Evolutionary conservation across 2,888 invertebrate species (phyloP).

Genomic region (Pseudococcus jackbeardsleyi): DNA sequence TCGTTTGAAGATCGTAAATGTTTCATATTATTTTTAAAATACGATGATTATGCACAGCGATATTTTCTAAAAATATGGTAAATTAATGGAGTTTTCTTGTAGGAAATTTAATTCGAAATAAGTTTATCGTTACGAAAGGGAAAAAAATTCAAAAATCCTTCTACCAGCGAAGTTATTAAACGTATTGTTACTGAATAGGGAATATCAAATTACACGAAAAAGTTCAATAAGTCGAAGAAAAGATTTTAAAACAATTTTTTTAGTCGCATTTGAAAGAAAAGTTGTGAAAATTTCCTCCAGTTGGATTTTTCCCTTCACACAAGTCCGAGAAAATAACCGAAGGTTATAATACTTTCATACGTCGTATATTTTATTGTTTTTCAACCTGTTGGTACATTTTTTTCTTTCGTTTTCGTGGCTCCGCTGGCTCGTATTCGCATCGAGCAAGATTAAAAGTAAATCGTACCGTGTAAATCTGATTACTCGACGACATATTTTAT

Average conservation of each 20-base stretch:
- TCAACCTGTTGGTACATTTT: background rate
- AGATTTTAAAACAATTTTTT: background rate
- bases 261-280: background rate
- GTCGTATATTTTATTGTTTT: background rate
- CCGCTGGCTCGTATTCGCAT: too few relatives aligned
- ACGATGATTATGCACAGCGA: background rate
- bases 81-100: slow-evolving; percentile 24
- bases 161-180: background rate
- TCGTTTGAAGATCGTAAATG: background rate
- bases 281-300: background rate
- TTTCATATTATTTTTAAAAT: background rate
- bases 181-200: background rate
- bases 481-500: slow-evolving; percentile 4
- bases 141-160: slow-evolving; percentile 3
- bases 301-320: too few relatives aligned
- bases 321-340: too few relatives aligned
- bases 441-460: background rate
- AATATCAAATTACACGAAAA: background rate
- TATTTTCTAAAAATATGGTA: background rate
- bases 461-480: background rate
- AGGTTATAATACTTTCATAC: too few relatives aligned
- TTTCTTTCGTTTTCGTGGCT: background rate
- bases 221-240: slow-evolving; percentile 14
- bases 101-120: slow-evolving; percentile 22
- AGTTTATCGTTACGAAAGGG: background rate